phyloP scores from a whole-genome alignment of 1,140 invertebrate genomes.

The Tetramorium parvispinum region DNA sequence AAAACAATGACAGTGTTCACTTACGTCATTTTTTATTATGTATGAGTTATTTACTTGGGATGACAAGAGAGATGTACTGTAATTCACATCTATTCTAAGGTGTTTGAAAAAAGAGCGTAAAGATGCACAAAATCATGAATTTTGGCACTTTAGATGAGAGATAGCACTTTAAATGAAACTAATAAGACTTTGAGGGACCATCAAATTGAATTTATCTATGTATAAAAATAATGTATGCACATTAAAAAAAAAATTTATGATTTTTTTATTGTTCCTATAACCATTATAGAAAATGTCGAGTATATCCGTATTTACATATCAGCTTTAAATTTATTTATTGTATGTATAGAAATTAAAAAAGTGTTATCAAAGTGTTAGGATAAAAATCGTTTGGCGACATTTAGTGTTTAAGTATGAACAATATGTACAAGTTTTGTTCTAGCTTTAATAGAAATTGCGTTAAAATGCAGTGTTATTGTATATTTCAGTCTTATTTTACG shows the following conservation, averaged over 20 bases:
- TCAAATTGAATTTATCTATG: constrained; percentile 38
- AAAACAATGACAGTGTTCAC: neutral
- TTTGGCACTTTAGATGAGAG: neutral
- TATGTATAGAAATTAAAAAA: neutral
- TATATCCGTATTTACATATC: constrained; percentile 5
- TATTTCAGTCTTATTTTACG: constrained; percentile 20
- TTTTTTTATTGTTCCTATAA: constrained; percentile 38
- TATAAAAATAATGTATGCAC: neutral
- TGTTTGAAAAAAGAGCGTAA: constrained; percentile 51
- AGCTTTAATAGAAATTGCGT: neutral
- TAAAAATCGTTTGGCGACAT: neutral
- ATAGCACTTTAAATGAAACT: neutral
- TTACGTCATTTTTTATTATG: neutral
- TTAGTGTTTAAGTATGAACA: neutral
- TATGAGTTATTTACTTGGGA: constrained; percentile 56
- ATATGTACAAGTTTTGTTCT: neutral
- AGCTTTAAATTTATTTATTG: neutral
- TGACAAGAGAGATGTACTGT: neutral
- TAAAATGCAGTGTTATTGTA: neutral
- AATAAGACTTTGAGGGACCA: constrained; percentile 50
- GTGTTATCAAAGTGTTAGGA: neutral
- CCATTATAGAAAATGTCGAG: neutral
- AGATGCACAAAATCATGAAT: neutral
- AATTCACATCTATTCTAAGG: constrained; percentile 31
- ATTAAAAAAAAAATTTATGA: neutral